These are phyloP conservation scores for Diadumene lineata DNA, from an alignment of 92 coral and sea anemone genomes.

Conservation along the genomic window DNA sequence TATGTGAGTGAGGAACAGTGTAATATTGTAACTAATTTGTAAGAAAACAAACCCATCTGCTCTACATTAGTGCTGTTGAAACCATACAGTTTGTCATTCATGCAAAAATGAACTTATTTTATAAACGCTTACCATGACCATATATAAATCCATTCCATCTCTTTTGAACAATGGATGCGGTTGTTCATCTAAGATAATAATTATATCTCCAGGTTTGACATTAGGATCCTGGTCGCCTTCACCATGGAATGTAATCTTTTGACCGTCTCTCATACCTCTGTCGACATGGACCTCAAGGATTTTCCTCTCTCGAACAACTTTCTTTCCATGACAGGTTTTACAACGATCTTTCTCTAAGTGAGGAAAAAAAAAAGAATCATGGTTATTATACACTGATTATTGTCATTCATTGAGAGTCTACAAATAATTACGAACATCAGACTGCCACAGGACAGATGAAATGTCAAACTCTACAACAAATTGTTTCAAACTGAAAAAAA, in stretches of 20 bases:
- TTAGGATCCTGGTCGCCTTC: conserved; percentile 98
- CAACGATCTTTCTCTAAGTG: conserved; percentile 90
- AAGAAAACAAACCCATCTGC: too few relatives aligned
- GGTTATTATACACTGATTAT: too few relatives aligned
- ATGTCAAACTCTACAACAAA: too few relatives aligned
- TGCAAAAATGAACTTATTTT: neutral
- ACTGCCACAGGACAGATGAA: too few relatives aligned
- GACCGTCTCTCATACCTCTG: conserved; percentile 96
- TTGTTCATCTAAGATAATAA: conserved; percentile 84
- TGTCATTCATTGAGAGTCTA: too few relatives aligned
- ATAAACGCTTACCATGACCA: conserved; percentile 51
- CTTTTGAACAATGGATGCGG: conserved; percentile 77
- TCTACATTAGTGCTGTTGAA: too few relatives aligned
- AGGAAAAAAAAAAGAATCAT: neutral
- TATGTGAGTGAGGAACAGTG: too few relatives aligned
- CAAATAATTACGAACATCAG: too few relatives aligned
- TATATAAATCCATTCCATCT: conserved; percentile 55
- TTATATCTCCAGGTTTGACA: conserved; percentile 83
- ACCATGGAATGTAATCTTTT: conserved; percentile 79
- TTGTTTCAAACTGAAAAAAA: neutral
- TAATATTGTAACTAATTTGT: too few relatives aligned
- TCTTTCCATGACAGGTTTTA: conserved; percentile 84
- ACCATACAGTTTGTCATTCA: too few relatives aligned
- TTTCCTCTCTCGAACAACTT: conserved; percentile 84
- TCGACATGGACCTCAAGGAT: conserved; percentile 91